Evolutionary conservation across 2,888 invertebrate species (phyloP).

Genomic region (Epiperipatus broadwayi): DNA sequence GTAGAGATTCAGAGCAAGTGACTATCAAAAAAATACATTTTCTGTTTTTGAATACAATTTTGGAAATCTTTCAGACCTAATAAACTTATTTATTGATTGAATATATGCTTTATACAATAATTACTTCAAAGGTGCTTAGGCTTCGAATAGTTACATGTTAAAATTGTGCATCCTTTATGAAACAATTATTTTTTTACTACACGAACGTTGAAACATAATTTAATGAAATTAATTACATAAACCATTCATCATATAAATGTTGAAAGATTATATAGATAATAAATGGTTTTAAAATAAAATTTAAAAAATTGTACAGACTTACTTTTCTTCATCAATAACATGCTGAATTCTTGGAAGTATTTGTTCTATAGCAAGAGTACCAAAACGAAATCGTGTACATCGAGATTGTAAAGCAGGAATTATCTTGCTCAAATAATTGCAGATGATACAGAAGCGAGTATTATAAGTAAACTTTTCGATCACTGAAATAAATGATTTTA

Average conservation of each 20-base stretch:
- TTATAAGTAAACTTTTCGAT: constrained; percentile 99
- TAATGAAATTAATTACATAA: not conserved
- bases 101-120: too few species aligned
- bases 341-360: constrained; percentile 70
- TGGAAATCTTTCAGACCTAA: too few species aligned
- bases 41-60: too few species aligned
- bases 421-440: constrained; percentile 94
- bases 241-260: not conserved
- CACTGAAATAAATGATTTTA: constrained; percentile 40
- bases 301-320: constrained; percentile 21
- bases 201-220: too few species aligned
- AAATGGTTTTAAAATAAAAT: constrained; percentile 7
- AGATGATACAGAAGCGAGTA: constrained; percentile 93
- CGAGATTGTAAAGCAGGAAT: constrained; percentile 96
- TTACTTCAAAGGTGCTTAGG: too few species aligned
- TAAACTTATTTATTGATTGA: too few species aligned
- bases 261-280: not conserved
- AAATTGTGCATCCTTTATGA: too few species aligned
- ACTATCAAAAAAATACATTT: too few species aligned
- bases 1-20: too few species aligned
- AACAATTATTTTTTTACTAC: too few species aligned
- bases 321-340: constrained; percentile 66
- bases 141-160: too few species aligned
- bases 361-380: constrained; percentile 61
- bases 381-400: constrained; percentile 89